A percentile compares a stretch with the other conserved stretches of the same genome.
phyloP scores from a whole-genome alignment of 2,113 vertebrate genomes.

The Seriola dumerili region DNA sequence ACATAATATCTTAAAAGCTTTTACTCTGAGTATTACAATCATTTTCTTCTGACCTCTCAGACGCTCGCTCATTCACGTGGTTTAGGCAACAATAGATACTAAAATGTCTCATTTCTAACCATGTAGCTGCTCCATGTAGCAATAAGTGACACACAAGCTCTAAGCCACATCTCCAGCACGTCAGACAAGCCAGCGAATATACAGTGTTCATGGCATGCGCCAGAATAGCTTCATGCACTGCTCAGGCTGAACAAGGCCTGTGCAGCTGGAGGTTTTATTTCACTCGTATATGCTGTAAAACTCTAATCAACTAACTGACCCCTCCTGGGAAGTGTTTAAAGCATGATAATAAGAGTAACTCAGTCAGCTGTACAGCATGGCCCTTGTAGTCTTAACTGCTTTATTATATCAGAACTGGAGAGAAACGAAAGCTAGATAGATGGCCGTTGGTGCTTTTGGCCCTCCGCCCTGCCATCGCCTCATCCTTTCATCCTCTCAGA shows the following conservation, averaged over 20 bases:
- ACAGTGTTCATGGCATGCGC: conserved; percentile 41
- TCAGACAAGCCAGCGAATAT: conserved; percentile 2
- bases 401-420: not conserved
- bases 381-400: conserved; percentile 7
- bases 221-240: conserved; percentile 3
- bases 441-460: conserved; percentile 14
- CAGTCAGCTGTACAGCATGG: conserved; percentile 39
- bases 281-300: not conserved
- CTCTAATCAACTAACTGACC: conserved; percentile 47
- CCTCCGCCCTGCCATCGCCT: conserved; percentile 7
- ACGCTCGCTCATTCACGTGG: conserved; percentile 18
- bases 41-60: conserved; percentile 31
- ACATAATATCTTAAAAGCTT: not conserved
- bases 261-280: conserved; percentile 7
- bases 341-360: conserved; percentile 32
- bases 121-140: conserved; percentile 11
- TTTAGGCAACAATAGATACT: conserved; percentile 35
- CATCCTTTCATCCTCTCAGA: conserved; percentile 23
- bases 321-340: not conserved
- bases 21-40: not conserved
- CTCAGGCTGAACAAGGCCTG: conserved; percentile 30
- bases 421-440: not conserved
- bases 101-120: conserved; percentile 60
- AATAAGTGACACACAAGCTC: conserved; percentile 4
- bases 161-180: conserved; percentile 13